Conservation (phyloP, 1,140 invertebrate genomes). For the Euwallacea fornicatus region DNA sequence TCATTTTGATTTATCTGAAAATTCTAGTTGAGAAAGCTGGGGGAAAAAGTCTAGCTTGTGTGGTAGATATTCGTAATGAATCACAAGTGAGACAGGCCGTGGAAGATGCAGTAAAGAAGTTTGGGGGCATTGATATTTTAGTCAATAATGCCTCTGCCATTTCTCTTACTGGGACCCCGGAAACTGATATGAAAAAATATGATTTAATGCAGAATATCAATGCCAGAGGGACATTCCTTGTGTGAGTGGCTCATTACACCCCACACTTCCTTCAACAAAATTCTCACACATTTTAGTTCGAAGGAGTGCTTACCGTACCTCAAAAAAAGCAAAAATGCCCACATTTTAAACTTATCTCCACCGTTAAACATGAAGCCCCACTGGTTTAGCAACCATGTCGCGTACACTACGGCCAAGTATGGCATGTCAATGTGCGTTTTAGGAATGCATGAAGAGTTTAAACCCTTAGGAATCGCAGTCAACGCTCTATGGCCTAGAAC, state of each 20-base stretch:
- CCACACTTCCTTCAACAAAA: no score
- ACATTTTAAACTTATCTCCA: constrained; percentile 95
- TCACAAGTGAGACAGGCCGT: constrained; percentile 81
- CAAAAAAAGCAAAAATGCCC: constrained; percentile 86
- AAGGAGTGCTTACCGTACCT: constrained; percentile 91
- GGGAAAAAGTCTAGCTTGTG: constrained; percentile 87
- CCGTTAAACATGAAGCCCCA: constrained; percentile 86
- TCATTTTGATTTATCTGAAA: no score
- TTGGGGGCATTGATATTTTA: constrained; percentile 95
- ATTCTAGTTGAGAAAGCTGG: constrained; percentile 84
- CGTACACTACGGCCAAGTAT: constrained; percentile 98
- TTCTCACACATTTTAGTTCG: constrained; percentile 69
- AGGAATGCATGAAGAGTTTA: constrained; percentile 94
- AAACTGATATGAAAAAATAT: constrained; percentile 94
- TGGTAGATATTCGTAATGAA: constrained; percentile 94
- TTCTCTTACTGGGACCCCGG: constrained; percentile 79
- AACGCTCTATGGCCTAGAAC: constrained; percentile 98
- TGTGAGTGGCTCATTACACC: constrained; percentile 60
- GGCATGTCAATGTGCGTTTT: constrained; percentile 99
- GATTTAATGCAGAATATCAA: constrained; percentile 94
- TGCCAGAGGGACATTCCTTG: constrained; percentile 87
- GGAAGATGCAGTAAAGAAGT: constrained; percentile 82
- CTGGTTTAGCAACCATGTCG: constrained; percentile 94
- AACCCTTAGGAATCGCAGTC: constrained; percentile 80
- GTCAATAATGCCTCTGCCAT: constrained; percentile 98